Base-by-base conservation (phyloP, 2,797 vertebrate genomes). In the Sebastes steindachneri region DNA sequence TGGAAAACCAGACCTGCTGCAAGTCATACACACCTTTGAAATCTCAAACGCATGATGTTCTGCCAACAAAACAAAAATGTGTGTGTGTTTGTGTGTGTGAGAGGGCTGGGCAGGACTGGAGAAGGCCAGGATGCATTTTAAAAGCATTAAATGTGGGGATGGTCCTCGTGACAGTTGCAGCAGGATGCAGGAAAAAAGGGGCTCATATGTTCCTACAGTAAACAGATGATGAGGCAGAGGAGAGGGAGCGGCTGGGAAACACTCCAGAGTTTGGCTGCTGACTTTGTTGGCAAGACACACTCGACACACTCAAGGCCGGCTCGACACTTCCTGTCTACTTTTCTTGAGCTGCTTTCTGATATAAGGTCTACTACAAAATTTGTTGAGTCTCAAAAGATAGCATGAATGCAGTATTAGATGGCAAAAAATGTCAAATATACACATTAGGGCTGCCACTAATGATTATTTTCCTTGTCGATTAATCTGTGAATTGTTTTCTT, bases 101-200 rank as follows among this genome's bases (percentile, higher is more conserved):
- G n/a, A 11, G 41, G 31, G 55, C 33, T 51, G 63, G 31, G 48
- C 51, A 59, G 77, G 54, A 25, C 58, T 79, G 63, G 55, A 74
- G 75, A 64, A 77, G 9, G 53, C 64, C 35, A 76, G 48, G 45
- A 74, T 69, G 82, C 62, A 79, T 86, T 83, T 85, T 58, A 85
- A 87, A 86, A 60, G 65, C 83, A 85, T 86, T 83, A 85, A 68
- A 85, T 11, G 33, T 59, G 55, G 48, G 89, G 66, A 88, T 68
- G 67, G 63, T 72, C 78, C 88, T 92, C 54, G 41, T 83, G 85
- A 75, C 28, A 17, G 68, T 67, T 75, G 57, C 48, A 79, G 75
- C 75, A 77, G 79, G 53, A 77, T 74, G 73, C 72, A 80, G 80
- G 63, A 41, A 51, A 23, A 77, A 64, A 75, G 41, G 80, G 41